Evolutionary conservation across 2,113 vertebrate species (phyloP), one percentile per base, ranked within the genome.

Genomic region (Boleophthalmus pectinirostris): DNA sequence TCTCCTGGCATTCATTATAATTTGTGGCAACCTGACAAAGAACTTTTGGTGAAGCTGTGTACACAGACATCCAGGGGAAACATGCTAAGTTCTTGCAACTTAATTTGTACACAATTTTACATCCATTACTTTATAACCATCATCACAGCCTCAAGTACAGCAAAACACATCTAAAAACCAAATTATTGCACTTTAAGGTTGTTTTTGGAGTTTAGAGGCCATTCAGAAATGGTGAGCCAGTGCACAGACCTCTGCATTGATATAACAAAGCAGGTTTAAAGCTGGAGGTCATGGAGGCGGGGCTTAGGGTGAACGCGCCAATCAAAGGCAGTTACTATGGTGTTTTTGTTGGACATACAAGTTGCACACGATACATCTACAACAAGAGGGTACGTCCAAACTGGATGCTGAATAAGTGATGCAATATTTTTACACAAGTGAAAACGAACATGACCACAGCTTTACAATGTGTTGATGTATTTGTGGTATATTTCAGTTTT

Each of bases 121-220:
- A 56, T 60, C 57, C 57, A 60, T 24, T 60, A 23, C 24, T 33
- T 29, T 29, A 29, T 61, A 8, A 60, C 3, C 0, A 61, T 33
- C 8, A 14, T 33, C 3, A 38, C 61, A 64, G 35, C 24, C 58
- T 61, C 58, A 61, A 21, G 25, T 33, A 15, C 1, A 61, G 57
- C 57, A 61, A 33, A 33, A 58, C 1, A 25, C 12, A 24, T 25
- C 1, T 5, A 3, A 61, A 61, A 61, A 33, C 5, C 15, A 5
- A 10, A n/a, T 43, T n/a, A 64, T 35, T 64, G 29, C 29, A 64
- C 61, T 64, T 64, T 8, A 64, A 38, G 9, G 61, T 64, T 64
- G 8, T 64, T 38, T 64, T 64, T 64, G 61, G 61, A 64, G 33
- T 38, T 12, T 43, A 43, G 61, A 38, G 33, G 61, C 33, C 20